Percentiles rank a stretch among this genome's conserved stretches.
Conservation (phyloP, 2,113 vertebrate genomes). For the Pteruthius melanotis region DNA sequence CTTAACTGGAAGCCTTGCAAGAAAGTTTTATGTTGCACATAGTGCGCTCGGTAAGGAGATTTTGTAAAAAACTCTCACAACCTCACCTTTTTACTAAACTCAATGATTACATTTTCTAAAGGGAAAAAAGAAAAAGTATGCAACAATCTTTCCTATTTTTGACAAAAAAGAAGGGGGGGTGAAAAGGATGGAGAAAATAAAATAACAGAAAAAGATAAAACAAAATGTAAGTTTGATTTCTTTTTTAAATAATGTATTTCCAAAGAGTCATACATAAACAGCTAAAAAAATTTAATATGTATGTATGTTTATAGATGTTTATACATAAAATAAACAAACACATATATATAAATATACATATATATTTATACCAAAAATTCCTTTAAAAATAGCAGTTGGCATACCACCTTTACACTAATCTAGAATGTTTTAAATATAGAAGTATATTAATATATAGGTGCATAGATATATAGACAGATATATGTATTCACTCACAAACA, state of each 20-base stretch:
- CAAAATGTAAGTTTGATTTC: background rate
- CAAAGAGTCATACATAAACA: background rate
- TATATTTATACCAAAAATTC: background rate
- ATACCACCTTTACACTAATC: background rate
- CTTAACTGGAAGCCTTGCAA: background rate
- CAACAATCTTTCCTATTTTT: background rate
- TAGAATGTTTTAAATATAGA: background rate
- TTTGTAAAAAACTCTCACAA: conserved; percentile 25
- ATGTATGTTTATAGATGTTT: background rate
- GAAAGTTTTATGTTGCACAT: background rate
- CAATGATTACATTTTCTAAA: background rate
- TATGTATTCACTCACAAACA: background rate
- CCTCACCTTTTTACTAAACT: background rate
- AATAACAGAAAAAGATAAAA: background rate
- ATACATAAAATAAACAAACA: background rate
- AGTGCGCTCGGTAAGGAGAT: background rate
- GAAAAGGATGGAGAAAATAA: background rate
- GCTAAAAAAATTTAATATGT: background rate
- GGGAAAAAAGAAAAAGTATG: fast-evolving
- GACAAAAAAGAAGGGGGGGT: fast-evolving
- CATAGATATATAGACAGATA: background rate
- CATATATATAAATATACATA: background rate
- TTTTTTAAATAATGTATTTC: background rate
- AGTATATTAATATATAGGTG: background rate
- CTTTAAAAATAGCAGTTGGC: background rate